These are phyloP conservation scores for Pseudorhombus dupliciocellatus DNA, from an alignment of 2,113 vertebrate genomes.

Conservation along the genomic window DNA sequence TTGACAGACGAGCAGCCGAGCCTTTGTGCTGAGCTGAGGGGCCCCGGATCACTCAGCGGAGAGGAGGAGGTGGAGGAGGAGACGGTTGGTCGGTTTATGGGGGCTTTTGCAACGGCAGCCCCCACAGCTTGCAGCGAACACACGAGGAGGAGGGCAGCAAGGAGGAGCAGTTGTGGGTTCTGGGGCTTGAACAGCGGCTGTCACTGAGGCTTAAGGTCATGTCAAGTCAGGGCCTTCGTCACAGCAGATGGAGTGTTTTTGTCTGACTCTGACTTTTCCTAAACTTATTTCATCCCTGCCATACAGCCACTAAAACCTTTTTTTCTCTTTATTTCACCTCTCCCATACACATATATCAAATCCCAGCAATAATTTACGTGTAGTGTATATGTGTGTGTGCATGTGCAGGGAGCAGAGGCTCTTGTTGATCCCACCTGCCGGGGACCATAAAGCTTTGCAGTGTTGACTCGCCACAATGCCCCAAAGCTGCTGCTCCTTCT, in stretches of 20 bases:
- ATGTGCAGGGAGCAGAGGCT: neutral
- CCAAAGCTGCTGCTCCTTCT: constrained; percentile 63
- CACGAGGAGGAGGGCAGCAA: constrained; percentile 33
- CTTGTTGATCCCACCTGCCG: constrained; percentile 66
- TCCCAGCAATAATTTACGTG: constrained; percentile 10
- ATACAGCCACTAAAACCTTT: constrained; percentile 10
- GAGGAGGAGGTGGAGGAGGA: constrained; percentile 54
- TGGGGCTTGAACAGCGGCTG: constrained; percentile 49
- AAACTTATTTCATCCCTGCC: neutral
- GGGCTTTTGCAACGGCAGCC: constrained; percentile 36
- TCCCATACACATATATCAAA: neutral
- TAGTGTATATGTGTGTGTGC: constrained; percentile 6
- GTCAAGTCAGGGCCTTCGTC: constrained; percentile 52
- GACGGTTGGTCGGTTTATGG: constrained; percentile 36
- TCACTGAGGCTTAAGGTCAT: constrained; percentile 60
- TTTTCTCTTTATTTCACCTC: constrained; percentile 1
- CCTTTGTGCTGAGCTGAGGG: constrained; percentile 73
- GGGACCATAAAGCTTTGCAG: constrained; percentile 54
- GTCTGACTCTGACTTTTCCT: neutral
- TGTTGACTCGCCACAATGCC: constrained; percentile 46
- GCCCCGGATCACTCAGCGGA: constrained; percentile 63
- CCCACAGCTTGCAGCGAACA: constrained; percentile 37
- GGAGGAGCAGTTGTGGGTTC: constrained; percentile 40
- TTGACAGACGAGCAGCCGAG: constrained; percentile 75
- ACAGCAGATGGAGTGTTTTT: constrained; percentile 47